phyloP scores from a whole-genome alignment of 2,797 vertebrate species.

The Malacoctenus gilli region DNA sequence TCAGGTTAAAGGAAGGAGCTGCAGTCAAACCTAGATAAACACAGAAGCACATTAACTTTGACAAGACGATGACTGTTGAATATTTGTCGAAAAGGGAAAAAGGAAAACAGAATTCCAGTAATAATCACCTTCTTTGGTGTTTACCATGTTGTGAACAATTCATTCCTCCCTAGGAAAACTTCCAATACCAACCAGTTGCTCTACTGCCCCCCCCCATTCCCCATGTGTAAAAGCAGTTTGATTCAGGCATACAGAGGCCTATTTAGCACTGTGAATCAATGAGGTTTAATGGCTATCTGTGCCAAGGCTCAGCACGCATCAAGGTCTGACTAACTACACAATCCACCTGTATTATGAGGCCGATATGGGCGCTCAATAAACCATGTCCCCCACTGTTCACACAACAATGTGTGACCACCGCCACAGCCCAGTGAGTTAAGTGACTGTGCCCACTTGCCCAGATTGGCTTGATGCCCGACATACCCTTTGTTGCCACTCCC shows the following conservation, averaged over 20 bases:
- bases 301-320: conserved; percentile 48
- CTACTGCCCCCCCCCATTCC: conserved; percentile 17
- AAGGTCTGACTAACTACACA: conserved; percentile 50
- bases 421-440: conserved; percentile 38
- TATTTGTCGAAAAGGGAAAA: conserved; percentile 19
- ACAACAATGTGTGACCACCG: conserved; percentile 36
- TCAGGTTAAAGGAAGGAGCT: conserved; percentile 20
- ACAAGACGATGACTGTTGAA: conserved; percentile 29
- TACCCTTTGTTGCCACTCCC: conserved; percentile 31
- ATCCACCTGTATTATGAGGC: conserved; percentile 51
- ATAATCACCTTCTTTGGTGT: conserved; percentile 25
- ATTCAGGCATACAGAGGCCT: conserved; percentile 46
- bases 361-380: conserved; percentile 35
- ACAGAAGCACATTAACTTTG: conserved; percentile 27
- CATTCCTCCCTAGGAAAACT: conserved; percentile 35
- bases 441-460: conserved; percentile 37
- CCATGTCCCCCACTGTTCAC: conserved; percentile 24
- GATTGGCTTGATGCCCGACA: conserved; percentile 49
- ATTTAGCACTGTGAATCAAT: conserved; percentile 60
- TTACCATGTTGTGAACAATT: conserved; percentile 37
- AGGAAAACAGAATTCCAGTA: conserved; percentile 19
- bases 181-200: conserved; percentile 40
- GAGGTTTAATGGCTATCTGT: conserved; percentile 58
- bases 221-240: conserved; percentile 38
- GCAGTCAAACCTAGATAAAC: conserved; percentile 21